A percentile compares a stretch with the other conserved stretches of the same genome.
Conservation (phyloP, 2,113 vertebrate genomes). For the Phodopus roborovskii region DNA sequence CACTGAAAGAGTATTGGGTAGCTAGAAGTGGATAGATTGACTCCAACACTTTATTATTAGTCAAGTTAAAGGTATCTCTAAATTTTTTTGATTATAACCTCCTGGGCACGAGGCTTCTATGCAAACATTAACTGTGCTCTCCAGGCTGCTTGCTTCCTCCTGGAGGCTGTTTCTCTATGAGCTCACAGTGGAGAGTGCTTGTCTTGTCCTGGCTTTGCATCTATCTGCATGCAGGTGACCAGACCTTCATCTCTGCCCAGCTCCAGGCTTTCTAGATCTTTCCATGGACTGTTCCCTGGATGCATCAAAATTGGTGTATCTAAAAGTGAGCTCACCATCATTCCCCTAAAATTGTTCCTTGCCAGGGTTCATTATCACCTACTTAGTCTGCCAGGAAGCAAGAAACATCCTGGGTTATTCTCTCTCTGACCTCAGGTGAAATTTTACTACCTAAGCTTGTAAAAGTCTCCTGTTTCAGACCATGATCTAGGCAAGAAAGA, state of each 20-base stretch:
- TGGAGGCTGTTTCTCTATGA: background rate
- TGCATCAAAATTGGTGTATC: background rate
- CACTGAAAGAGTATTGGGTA: background rate
- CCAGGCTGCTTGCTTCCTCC: background rate
- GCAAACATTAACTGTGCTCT: background rate
- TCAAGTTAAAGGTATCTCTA: background rate
- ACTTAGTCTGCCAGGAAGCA: background rate
- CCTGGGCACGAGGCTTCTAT: background rate
- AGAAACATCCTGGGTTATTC: background rate
- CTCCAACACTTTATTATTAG: background rate
- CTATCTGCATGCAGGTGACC: background rate
- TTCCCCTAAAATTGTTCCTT: background rate
- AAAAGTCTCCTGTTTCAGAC: background rate
- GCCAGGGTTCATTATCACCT: background rate
- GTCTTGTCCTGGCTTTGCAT: background rate
- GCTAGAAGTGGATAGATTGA: background rate
- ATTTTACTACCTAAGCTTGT: background rate
- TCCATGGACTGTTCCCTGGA: background rate
- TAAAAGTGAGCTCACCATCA: background rate
- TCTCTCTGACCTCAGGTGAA: background rate
- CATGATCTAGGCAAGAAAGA: background rate
- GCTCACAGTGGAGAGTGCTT: accelerated
- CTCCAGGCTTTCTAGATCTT: background rate
- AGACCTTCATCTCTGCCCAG: background rate
- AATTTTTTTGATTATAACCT: background rate